A percentile compares a stretch with the other conserved stretches of the same genome.
Evolutionary conservation across 2,113 vertebrate genomes (phyloP).

Genomic region (Aegithalos caudatus): DNA sequence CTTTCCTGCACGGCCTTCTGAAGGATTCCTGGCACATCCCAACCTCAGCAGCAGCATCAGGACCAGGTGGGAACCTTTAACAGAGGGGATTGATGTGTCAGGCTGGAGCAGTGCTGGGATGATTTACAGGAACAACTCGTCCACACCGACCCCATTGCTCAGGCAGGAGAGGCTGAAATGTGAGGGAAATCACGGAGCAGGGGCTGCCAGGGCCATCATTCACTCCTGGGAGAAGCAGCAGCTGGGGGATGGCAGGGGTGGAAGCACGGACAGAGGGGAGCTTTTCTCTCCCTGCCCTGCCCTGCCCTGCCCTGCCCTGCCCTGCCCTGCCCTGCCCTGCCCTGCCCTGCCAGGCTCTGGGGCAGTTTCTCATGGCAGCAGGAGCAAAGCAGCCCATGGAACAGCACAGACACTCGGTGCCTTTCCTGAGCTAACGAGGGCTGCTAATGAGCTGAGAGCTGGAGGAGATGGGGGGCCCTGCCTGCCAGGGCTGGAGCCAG

Average conservation of each 20-base stretch:
- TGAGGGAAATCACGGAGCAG: slow-evolving; percentile 37
- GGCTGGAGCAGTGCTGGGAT: neutral
- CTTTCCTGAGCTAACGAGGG: neutral
- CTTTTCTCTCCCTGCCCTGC: neutral
- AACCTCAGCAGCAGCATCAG: neutral
- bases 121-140: slow-evolving; percentile 35
- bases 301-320: neutral
- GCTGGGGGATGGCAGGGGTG: neutral
- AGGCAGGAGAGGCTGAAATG: slow-evolving; percentile 23
- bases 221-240: neutral
- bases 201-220: slow-evolving; percentile 14
- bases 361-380: neutral
- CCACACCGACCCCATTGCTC: slow-evolving; percentile 23
- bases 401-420: neutral
- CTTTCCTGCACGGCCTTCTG: neutral
- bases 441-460: neutral
- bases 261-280: neutral
- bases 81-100: slow-evolving; percentile 52
- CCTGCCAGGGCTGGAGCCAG: neutral
- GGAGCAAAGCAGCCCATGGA: neutral
- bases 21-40: slow-evolving; percentile 8
- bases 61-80: slow-evolving; percentile 27
- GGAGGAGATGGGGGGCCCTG: neutral
- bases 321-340: neutral
- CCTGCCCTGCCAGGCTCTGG: neutral